Conservation (phyloP, 2,113 vertebrate genomes). For the Tenrec ecaudatus region DNA sequence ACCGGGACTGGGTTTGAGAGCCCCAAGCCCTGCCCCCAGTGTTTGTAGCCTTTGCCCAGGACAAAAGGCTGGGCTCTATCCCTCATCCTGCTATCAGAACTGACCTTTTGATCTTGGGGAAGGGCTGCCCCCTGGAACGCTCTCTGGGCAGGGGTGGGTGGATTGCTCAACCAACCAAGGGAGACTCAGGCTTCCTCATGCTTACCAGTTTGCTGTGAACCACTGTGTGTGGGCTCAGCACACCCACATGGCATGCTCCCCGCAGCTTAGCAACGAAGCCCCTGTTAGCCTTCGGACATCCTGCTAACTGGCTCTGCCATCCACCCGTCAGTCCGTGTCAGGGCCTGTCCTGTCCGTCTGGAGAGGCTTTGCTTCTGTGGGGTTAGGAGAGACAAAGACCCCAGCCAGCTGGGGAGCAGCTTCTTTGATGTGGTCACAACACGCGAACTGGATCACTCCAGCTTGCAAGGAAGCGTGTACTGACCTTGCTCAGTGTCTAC, state of each 20-base stretch:
- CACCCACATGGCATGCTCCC: not conserved
- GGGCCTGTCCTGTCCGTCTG: no score
- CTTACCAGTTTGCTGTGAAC: not conserved
- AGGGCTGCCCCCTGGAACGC: not conserved
- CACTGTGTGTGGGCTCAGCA: not conserved
- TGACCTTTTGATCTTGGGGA: conserved; percentile 65
- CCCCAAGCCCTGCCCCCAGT: not conserved
- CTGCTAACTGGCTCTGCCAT: no score
- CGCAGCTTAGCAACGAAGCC: not conserved
- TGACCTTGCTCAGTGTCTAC: not conserved
- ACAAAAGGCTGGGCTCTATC: not conserved
- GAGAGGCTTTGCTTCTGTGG: no score
- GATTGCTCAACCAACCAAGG: no score
- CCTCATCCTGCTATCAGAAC: conserved; percentile 41
- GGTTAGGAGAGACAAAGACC: no score
- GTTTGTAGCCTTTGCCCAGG: conserved; percentile 64
- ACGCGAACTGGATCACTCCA: no score
- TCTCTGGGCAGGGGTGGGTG: not conserved
- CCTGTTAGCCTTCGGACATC: no score
- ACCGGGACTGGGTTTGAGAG: not conserved
- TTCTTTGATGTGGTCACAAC: no score
- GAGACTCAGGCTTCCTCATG: not conserved
- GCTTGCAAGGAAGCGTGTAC: not conserved
- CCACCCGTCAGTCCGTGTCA: no score
- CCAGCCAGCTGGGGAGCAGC: no score